A percentile compares a stretch with the other conserved stretches of the same genome.
Evolutionary conservation across 2,797 vertebrate species (phyloP).

Genomic region (Lates japonicus): DNA sequence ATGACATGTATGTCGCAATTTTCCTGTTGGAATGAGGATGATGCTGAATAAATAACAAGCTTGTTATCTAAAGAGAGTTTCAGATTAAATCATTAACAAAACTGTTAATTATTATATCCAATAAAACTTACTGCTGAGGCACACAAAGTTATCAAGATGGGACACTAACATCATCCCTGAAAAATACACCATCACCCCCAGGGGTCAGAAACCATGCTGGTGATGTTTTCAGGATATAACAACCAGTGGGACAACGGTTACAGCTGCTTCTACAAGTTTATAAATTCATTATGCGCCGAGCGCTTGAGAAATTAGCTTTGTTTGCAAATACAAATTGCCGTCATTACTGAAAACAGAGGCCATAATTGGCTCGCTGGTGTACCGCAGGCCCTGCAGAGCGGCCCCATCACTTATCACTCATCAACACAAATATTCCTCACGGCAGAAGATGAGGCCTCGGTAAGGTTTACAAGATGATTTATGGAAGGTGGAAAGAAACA

Average conservation of each 20-base stretch:
- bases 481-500: not conserved
- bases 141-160: not conserved
- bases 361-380: not conserved
- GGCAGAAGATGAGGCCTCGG: not conserved
- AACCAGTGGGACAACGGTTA: slow-evolving; percentile 21
- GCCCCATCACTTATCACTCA: slow-evolving; percentile 4
- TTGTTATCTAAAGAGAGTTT: slow-evolving; percentile 19
- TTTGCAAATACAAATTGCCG: slow-evolving; percentile 23
- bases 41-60: slow-evolving; percentile 3
- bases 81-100: slow-evolving; percentile 56
- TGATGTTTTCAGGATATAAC: slow-evolving; percentile 24
- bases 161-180: not conserved
- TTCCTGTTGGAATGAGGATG: not conserved
- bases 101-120: slow-evolving; percentile 54
- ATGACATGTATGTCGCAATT: not conserved
- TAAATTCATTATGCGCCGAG: slow-evolving; percentile 23
- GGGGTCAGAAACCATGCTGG: slow-evolving; percentile 11
- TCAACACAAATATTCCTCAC: slow-evolving; percentile 5
- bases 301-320: slow-evolving; percentile 20
- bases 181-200: not conserved
- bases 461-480: slow-evolving; percentile 16
- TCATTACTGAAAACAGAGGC: slow-evolving; percentile 20
- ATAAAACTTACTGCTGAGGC: slow-evolving; percentile 11
- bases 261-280: not conserved
- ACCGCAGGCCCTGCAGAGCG: not conserved